Evolutionary conservation across 2,113 vertebrate species (phyloP).

Genomic region (Ammospiza caudacuta): DNA sequence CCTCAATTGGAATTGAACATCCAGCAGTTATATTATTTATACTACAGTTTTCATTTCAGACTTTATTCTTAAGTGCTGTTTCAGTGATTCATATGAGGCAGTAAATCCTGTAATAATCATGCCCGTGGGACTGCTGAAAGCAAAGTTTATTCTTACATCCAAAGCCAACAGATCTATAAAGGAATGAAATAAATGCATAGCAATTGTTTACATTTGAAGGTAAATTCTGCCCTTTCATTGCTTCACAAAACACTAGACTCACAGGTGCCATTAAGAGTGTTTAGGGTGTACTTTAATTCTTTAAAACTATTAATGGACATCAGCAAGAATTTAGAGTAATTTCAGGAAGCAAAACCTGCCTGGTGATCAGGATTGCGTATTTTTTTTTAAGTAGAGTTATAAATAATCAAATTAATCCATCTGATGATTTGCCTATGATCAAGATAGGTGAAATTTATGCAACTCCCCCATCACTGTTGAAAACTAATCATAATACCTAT

Average conservation of each 20-base stretch:
- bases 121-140: not conserved
- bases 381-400: not conserved
- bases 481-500: not conserved
- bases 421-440: not conserved
- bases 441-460: not conserved
- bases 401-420: not conserved
- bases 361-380: not conserved
- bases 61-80: conserved; percentile 10
- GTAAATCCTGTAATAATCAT: conserved; percentile 17
- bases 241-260: not conserved
- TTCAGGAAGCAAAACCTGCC: not conserved
- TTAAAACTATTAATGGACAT: not conserved
- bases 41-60: not conserved
- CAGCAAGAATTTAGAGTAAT: not conserved
- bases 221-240: not conserved
- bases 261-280: not conserved
- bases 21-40: not conserved
- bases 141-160: not conserved
- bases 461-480: fast-evolving
- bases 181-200: not conserved
- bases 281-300: not conserved
- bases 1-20: not conserved
- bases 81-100: not conserved
- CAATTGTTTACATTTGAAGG: not conserved
- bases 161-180: not conserved